A percentile compares a stretch with the other conserved stretches of the same genome.
phyloP scores from a whole-genome alignment of 2,113 vertebrate genomes.

The Mustela nigripes region DNA sequence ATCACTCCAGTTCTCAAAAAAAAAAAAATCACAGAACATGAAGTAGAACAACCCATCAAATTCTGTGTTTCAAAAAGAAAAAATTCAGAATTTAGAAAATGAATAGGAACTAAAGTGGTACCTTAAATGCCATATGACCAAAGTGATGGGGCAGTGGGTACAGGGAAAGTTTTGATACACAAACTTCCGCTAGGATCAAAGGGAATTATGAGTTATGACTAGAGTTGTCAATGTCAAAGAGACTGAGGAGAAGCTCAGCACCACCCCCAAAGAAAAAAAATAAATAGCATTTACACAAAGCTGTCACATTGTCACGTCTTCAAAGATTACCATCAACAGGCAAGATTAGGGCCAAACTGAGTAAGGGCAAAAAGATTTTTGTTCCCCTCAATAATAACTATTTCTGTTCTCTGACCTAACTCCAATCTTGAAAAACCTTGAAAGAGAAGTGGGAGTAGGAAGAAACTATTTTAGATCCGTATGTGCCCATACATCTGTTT shows the following conservation, averaged over 20 bases:
- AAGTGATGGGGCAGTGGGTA: neutral
- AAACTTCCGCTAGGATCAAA: neutral
- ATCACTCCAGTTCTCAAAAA: neutral
- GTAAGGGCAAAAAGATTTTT: neutral
- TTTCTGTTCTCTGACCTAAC: neutral
- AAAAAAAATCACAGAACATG: neutral
- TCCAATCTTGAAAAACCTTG: neutral
- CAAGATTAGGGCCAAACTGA: neutral
- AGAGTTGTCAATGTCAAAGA: neutral
- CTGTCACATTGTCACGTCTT: accelerated
- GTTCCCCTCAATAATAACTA: neutral
- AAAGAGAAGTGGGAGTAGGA: neutral
- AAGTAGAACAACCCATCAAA: neutral
- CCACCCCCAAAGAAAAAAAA: neutral
- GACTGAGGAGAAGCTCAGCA: neutral
- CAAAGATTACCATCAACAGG: neutral
- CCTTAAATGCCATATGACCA: neutral
- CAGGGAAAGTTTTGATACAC: neutral
- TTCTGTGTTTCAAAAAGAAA: neutral
- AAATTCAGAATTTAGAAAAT: neutral
- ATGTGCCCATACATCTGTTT: accelerated
- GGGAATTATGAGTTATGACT: neutral
- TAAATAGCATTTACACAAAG: neutral
- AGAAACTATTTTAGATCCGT: neutral
- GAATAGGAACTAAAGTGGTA: accelerated